Conservation (phyloP, 2,797 vertebrate genomes). For the Ptychadena robeensis region DNA sequence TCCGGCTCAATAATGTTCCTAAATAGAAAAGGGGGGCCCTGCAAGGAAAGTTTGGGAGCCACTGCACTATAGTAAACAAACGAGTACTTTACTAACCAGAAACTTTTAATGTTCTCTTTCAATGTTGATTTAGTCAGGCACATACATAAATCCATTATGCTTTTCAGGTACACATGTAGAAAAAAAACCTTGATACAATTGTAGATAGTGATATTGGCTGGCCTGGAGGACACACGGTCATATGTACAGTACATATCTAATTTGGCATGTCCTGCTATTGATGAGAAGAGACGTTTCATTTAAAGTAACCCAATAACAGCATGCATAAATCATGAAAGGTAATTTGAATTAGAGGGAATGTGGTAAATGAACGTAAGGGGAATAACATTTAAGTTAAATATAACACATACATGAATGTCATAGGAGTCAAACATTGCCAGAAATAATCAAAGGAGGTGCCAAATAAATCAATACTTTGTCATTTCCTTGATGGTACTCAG, state of each 20-base stretch:
- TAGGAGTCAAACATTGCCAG: not conserved
- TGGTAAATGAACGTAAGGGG: not conserved
- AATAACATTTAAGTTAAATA: slow-evolving; percentile 5
- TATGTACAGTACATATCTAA: not conserved
- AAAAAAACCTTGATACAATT: not conserved
- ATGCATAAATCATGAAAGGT: slow-evolving; percentile 14
- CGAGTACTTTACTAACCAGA: too few species aligned
- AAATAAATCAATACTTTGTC: not conserved
- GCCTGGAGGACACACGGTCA: slow-evolving; percentile 14
- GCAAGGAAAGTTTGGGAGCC: too few species aligned
- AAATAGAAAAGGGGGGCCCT: too few species aligned
- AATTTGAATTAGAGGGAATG: slow-evolving; percentile 21
- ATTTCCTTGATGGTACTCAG: too few species aligned
- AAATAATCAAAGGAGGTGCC: not conserved
- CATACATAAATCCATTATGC: not conserved
- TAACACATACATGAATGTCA: not conserved
- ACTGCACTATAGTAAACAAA: too few species aligned
- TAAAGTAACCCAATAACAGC: slow-evolving; percentile 23
- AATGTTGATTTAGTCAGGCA: too few species aligned
- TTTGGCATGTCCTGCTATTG: slow-evolving; percentile 8
- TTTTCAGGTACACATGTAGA: not conserved
- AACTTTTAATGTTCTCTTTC: not conserved
- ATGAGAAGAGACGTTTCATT: slow-evolving; percentile 9
- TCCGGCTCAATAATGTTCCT: too few species aligned
- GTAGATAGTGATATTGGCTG: not conserved